A percentile compares a stretch with the other conserved stretches of the same genome.
These are phyloP conservation scores for Drosophila siamana DNA, from an alignment of 2,888 invertebrate genomes.

Conservation along the genomic window DNA sequence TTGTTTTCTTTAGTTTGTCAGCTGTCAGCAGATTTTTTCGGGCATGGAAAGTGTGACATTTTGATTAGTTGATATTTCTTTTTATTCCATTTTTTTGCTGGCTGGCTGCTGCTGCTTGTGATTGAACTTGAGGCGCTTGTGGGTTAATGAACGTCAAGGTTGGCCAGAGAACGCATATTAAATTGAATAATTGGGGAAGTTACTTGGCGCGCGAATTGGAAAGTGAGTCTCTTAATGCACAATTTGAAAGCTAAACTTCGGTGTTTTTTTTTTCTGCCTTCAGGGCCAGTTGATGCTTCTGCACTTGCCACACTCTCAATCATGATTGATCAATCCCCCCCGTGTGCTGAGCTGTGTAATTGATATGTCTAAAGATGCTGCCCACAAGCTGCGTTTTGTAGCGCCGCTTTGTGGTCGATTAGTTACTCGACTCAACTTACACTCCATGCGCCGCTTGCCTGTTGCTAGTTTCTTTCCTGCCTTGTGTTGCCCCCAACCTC, in stretches of 20 bases:
- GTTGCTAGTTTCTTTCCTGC: slow-evolving; percentile 28
- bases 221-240: background rate
- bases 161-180: slow-evolving; percentile 46
- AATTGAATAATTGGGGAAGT: slow-evolving; percentile 51
- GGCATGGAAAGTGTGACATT: slow-evolving; percentile 78
- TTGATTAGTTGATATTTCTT: slow-evolving; percentile 72
- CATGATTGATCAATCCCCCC: slow-evolving; percentile 33
- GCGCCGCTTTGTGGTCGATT: slow-evolving; percentile 68
- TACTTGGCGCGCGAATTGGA: background rate
- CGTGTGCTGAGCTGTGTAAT: slow-evolving; percentile 18
- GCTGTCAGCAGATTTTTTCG: slow-evolving; percentile 73
- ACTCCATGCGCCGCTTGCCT: slow-evolving; percentile 19
- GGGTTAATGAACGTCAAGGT: slow-evolving; percentile 75
- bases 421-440: slow-evolving; percentile 59
- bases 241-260: background rate
- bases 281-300: background rate
- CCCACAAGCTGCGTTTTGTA: slow-evolving; percentile 51
- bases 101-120: slow-evolving; percentile 54
- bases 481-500: too few relatives aligned
- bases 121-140: slow-evolving; percentile 73
- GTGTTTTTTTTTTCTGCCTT: background rate
- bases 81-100: too few relatives aligned
- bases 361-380: slow-evolving; percentile 49
- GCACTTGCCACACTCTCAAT: slow-evolving; percentile 41
- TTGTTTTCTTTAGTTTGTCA: slow-evolving; percentile 61